Percentiles rank a stretch among this genome's conserved stretches.
Evolutionary conservation across 2,113 vertebrate genomes (phyloP).

Genomic region (Tachysurus vachellii): DNA sequence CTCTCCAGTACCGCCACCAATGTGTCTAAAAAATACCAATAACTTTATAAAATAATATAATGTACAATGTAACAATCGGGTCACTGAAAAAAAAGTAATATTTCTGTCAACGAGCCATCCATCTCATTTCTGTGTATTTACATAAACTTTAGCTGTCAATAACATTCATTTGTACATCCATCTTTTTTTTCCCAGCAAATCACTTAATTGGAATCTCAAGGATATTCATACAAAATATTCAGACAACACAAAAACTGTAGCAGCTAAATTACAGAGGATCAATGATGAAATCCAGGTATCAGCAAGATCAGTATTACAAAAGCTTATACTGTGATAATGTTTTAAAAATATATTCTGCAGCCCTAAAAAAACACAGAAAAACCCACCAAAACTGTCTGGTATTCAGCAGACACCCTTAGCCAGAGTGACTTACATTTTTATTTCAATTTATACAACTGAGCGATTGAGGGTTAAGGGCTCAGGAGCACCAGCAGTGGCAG

Average conservation of each 20-base stretch:
- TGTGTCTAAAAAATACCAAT: constrained; percentile 72
- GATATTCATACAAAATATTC: too few relatives aligned
- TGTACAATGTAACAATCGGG: background rate
- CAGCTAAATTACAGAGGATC: background rate
- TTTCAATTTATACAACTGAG: too few relatives aligned
- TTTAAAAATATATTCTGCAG: background rate
- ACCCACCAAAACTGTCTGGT: background rate
- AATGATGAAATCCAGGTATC: background rate
- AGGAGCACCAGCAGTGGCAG: too few relatives aligned
- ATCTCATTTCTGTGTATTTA: background rate
- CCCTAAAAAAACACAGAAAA: background rate
- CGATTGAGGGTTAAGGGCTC: too few relatives aligned
- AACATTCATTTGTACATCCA: background rate
- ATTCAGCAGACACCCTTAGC: too few relatives aligned
- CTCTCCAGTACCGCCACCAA: constrained; percentile 85
- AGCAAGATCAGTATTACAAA: background rate
- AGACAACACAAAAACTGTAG: background rate
- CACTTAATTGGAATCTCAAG: too few relatives aligned
- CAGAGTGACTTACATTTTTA: too few relatives aligned
- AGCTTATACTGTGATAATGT: background rate
- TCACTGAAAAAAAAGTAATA: background rate
- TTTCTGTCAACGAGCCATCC: background rate
- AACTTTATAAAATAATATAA: background rate
- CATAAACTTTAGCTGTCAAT: background rate
- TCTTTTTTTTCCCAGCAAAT: background rate